Evolutionary conservation across 2,888 invertebrate genomes (phyloP), one percentile per base, ranked within the genome.

Genomic region (Pristionchus mayeri): DNA sequence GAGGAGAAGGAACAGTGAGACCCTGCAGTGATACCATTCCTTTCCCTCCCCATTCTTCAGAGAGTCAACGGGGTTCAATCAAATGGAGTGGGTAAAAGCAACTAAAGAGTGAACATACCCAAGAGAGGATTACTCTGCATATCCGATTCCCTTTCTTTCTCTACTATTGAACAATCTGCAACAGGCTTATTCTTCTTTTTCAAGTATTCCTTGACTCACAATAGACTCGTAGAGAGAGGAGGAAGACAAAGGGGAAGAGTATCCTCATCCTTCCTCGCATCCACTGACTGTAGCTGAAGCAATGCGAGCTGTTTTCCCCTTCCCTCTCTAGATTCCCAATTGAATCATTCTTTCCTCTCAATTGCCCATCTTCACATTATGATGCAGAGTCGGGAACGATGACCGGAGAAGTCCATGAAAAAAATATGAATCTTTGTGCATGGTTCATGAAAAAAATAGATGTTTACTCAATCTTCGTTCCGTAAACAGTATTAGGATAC

Each of bases 1-100:
- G 54, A 37, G 37, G 37, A 80, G 40, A 57, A 57, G 13, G 80
- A 80, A 21, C 80, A 80, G 40, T 80, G 37, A 7, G 80, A n/a
- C 0, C 24, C 80, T 80, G 80, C n/a, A 80, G 37, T 24, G 0
- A 37, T 37, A 24, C 54, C 4, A 24, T 57, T 57, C 3, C 54
- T 21, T 60, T 27, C 24, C 60, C 2, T 6, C 13, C 13, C 24
- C 30, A 16, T 30, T n/a, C n/a, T n/a, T n/a, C n/a, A n/a, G n/a
- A n/a, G n/a, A n/a, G n/a, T n/a, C n/a, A 3, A 60, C 13, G 21
- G 54, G 54, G 3, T 2, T 30, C 11, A 60, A 30, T 24, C 16
- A 11, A 30, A 60, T 60, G 27, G 27, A 4, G 16, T 30, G 60
- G 11, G 13, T 6, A 11, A 27, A 30, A 34, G 63, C 63, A 63